These are phyloP conservation scores for Papilio polytes DNA, from an alignment of 1,140 invertebrate species.

Conservation along the genomic window DNA sequence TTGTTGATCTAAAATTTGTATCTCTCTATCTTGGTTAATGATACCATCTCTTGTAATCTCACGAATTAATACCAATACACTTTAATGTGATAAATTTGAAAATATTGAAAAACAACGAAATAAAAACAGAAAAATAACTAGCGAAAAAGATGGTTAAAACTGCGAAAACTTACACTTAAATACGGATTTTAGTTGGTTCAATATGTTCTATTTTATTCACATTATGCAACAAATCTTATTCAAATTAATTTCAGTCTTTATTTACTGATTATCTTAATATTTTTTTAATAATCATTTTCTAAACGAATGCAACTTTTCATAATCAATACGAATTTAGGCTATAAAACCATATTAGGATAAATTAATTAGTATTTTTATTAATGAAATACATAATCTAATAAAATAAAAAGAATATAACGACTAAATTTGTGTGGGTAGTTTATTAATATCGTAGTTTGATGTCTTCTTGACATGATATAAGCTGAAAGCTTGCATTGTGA, in stretches of 20 bases:
- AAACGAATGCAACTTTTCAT: not conserved
- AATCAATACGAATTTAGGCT: not conserved
- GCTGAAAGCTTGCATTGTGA: not conserved
- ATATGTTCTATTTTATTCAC: not conserved
- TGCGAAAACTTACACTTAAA: too few species aligned
- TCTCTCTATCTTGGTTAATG: too few species aligned
- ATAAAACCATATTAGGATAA: not conserved
- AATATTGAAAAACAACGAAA: not conserved
- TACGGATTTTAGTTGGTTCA: not conserved
- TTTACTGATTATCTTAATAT: not conserved
- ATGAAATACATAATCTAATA: not conserved
- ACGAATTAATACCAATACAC: too few species aligned
- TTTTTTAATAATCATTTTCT: slow-evolving; percentile 1
- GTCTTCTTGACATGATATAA: not conserved
- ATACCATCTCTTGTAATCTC: too few species aligned
- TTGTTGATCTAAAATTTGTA: too few species aligned
- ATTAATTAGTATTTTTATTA: not conserved
- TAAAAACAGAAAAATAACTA: not conserved
- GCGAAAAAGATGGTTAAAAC: too few species aligned
- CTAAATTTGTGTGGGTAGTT: not conserved
- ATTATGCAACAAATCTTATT: not conserved
- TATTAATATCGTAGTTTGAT: slow-evolving; percentile 28
- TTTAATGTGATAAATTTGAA: too few species aligned
- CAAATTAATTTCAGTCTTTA: not conserved
- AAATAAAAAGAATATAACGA: not conserved